Base-by-base conservation (phyloP, 2,888 invertebrate genomes). In the Barypeithes pellucidus region DNA sequence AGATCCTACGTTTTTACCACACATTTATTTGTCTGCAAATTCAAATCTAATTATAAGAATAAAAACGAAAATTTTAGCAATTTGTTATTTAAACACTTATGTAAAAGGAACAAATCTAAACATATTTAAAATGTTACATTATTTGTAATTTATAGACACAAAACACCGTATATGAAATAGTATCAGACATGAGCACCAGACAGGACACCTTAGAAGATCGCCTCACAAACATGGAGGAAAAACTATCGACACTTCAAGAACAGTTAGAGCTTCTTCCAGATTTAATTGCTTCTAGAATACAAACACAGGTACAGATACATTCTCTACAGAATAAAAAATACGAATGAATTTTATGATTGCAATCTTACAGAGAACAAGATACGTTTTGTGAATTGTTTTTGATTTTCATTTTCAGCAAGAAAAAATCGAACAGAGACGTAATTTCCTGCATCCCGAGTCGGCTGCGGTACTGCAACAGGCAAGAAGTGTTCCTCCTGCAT, bases 111-210 rank as follows among this genome's bases (percentile, higher is more conserved):
- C 24, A 24, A 24, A 2, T 5, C 24, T 24, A 24, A 24, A 5
- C n/a, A n/a, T n/a, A 24, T 24, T 24, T 5, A 29, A 8, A 1
- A 5, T 29, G 1, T 29, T 29, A 29, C 3, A 8, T 5, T 4
- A 29, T 5, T 29, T 29, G 3, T 47, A 20, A 43, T 67, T 89
- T 82, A 89, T 90, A 99, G 98, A 98, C 98, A 78, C 98, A 98
- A 89, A 97, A 96, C 84, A 96, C 96, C 66, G 97, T 99, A 80
- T 98, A 98, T 87, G 99, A 98, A 88, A 94, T 99, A 82, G 98
- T 99, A 78, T 96, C 97, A 69, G 99, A 99, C 83, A 96, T 99
- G 94, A 96, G 96, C 84, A 92, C 94, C 75, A 92, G 97, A 67
- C 98, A 98, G 87, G 96, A 97, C 85, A 91, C 93, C 63, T 90